Base-by-base conservation (phyloP, 2,113 vertebrate genomes). In the Proterorhinus semilunaris region DNA sequence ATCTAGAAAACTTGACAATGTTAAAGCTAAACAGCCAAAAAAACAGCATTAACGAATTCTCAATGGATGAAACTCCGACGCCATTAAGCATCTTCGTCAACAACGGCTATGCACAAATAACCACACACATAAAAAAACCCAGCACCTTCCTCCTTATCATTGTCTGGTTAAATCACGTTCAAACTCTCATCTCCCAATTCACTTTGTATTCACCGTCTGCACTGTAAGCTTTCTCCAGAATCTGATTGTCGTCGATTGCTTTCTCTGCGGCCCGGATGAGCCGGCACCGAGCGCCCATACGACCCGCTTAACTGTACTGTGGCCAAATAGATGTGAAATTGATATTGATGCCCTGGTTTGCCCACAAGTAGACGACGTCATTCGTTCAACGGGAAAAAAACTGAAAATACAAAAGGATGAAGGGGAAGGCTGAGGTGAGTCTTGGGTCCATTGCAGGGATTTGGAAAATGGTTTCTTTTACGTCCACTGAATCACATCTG, bases 311-410 rank as follows among this genome's bases (percentile, higher is more conserved):
- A 70, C 79, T 78, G 77, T 74, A 74, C 75, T 73, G 73, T 66
- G 68, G 65, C 73, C 65, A 80, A 81, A 83, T 80, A 62, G 78
- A 83, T 79, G 62, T 75, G 73, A 75, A 77, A 85, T 86, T 79
- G 76, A 72, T 80, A 89, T 87, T 55, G 87, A 89, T 86, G 71
- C 47, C 65, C 74, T 73, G 65, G 62, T 81, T 81, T 74, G 62
- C 58, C 51, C 61, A 44, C 36, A 69, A 76, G 83, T 66, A 53
- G 68, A 65, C 27, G 4, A 36, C 51, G 46, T 81, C 76, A 81
- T 81, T 87, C 63, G 78, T 84, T 82, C 81, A 62, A 66, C 69
- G 66, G 74, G 62, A 78, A 58, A 27, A 68, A n/a, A 65, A 62
- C 6, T 21, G 55, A 79, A 79, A 76, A 77, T 57, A 66, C 50